Percentiles rank a stretch among this genome's conserved stretches.
Conservation (phyloP, 2,888 invertebrate genomes). For the Lingula anatina region DNA sequence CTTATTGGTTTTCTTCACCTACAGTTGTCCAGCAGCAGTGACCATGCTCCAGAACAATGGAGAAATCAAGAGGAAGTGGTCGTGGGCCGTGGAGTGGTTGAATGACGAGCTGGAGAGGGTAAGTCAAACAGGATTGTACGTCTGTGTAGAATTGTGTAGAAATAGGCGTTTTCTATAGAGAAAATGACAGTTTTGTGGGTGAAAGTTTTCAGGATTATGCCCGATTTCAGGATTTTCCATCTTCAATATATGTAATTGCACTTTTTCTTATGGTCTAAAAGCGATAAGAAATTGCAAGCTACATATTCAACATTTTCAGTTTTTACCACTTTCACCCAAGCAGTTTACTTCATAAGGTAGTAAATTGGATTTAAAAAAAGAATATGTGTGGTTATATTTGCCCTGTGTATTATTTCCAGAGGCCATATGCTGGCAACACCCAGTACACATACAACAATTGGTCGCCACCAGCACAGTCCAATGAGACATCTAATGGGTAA, state of each 20-base stretch:
- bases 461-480: slow-evolving; percentile 84
- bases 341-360: no score
- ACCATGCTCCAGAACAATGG: slow-evolving; percentile 72
- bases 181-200: no score
- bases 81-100: slow-evolving; percentile 85
- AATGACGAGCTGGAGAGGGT: slow-evolving; percentile 81
- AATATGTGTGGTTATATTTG: neutral
- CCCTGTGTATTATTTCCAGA: slow-evolving; percentile 25
- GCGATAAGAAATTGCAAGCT: no score
- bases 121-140: slow-evolving; percentile 9
- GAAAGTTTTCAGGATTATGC: no score
- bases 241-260: no score
- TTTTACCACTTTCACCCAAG: no score
- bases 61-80: slow-evolving; percentile 81
- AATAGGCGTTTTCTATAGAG: no score
- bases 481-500: slow-evolving; percentile 91
- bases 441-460: slow-evolving; percentile 86
- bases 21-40: slow-evolving; percentile 65
- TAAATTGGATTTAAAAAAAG: neutral
- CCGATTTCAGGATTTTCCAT: no score
- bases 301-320: no score
- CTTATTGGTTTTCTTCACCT: no score
- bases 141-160: neutral
- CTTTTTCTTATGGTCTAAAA: no score
- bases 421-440: slow-evolving; percentile 55